A percentile compares a stretch with the other conserved stretches of the same genome.
Evolutionary conservation across 2,888 invertebrate species (phyloP).

Genomic region (Hipparchia semele): DNA sequence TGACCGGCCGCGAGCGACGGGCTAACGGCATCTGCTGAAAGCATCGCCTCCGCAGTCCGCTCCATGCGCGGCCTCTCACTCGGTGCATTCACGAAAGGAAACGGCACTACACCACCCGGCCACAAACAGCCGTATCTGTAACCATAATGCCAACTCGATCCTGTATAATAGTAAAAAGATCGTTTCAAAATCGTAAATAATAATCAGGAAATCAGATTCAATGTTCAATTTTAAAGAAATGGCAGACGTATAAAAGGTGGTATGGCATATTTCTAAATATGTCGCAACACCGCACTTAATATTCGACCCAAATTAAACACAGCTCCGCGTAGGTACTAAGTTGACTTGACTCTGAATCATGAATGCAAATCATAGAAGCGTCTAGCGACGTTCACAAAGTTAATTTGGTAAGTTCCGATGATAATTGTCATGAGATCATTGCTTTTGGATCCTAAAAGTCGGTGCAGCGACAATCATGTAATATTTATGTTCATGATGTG

Average conservation of each 20-base stretch:
- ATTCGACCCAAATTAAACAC: not conserved
- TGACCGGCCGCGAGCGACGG: slow-evolving; percentile 60
- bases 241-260: not conserved
- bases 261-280: not conserved
- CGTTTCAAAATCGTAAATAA: not conserved
- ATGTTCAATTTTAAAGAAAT: not conserved
- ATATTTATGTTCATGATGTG: not conserved
- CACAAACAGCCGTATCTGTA: not conserved
- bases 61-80: slow-evolving; percentile 38
- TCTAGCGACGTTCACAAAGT: not conserved
- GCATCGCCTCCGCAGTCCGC: slow-evolving; percentile 50
- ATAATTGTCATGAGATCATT: slow-evolving; percentile 13
- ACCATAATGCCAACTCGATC: not conserved
- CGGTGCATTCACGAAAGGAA: not conserved
- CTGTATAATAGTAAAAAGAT: not conserved
- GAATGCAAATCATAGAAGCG: not conserved
- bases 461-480: not conserved
- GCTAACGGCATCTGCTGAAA: slow-evolving; percentile 67
- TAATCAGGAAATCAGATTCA: not conserved
- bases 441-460: not conserved
- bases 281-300: not conserved
- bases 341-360: slow-evolving; percentile 9
- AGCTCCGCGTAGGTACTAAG: not conserved
- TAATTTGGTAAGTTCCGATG: not conserved
- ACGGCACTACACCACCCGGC: not conserved